Percentiles rank a stretch among this genome's conserved stretches.
Evolutionary conservation across 1,140 invertebrate genomes (phyloP).

Genomic region (Penaeus japonicus): DNA sequence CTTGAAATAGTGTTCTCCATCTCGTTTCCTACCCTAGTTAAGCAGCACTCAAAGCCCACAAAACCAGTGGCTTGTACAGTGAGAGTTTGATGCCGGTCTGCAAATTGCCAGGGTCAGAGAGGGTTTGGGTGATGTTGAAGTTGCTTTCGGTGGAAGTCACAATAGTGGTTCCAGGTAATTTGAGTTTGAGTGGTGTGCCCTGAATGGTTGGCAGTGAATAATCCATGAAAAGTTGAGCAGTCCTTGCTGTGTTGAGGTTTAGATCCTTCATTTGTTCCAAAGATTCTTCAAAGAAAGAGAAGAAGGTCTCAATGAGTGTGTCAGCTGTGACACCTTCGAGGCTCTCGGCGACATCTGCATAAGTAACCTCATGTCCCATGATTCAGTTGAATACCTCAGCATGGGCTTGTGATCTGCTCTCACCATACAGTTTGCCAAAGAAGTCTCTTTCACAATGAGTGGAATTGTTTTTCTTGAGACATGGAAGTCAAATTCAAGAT

Average conservation of each 20-base stretch:
- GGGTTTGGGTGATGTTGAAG: neutral
- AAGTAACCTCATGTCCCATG: constrained; percentile 32
- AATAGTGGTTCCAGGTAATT: neutral
- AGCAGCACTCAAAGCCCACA: neutral
- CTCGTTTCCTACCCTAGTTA: neutral
- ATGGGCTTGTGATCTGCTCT: neutral
- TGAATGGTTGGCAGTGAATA: constrained; percentile 30
- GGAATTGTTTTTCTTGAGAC: neutral
- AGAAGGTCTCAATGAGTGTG: neutral
- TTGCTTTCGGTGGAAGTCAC: neutral
- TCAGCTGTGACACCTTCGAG: neutral
- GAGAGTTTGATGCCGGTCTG: neutral
- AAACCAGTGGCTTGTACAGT: neutral
- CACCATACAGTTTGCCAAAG: neutral
- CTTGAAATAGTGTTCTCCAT: constrained; percentile 10
- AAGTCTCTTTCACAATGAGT: constrained; percentile 4
- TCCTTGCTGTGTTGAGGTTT: neutral
- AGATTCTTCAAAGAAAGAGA: neutral
- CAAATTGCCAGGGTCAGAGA: neutral
- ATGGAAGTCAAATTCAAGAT: neutral
- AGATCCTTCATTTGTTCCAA: constrained; percentile 4
- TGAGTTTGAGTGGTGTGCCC: constrained; percentile 22
- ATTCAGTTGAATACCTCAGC: constrained; percentile 40
- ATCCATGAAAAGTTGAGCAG: neutral
- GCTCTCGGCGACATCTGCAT: neutral